Evolutionary conservation across 2,797 vertebrate species (phyloP), one percentile per base, ranked within the genome.

Genomic region (Lithobates sylvaticus): DNA sequence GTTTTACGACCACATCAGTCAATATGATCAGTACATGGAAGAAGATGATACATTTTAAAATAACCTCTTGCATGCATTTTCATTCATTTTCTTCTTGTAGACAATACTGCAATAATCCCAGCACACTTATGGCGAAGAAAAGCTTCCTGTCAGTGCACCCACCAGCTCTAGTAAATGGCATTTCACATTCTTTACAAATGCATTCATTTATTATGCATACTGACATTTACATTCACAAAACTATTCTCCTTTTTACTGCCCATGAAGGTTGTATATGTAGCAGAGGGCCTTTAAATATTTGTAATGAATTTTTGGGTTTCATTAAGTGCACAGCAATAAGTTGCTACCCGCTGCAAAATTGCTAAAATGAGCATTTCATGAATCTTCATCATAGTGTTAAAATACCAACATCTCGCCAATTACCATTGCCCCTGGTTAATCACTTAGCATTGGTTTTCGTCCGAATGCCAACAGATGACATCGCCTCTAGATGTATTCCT

Each of bases 401-500:
- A 79, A 67, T 68, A 47, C 76, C 76, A 74, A 29, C 54, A 27
- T 15, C 44, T 61, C 61, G 75, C 74, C 58, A 78, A 75, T 42
- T 47, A 72, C 80, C 29, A 44, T 7, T 82, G 42, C 68, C 85
- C 16, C 5, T 26, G 73, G 26, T 42, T n/a, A 47, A 44, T 82
- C 36, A 64, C 16, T 71, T 21, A 47, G 32, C 32, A 61, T 26
- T 82, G 32, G 5, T 26, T 77, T 44, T 69, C 26, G 15, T 82
- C 21, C 65, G 15, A 36, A 61, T 77, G 73, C 73, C 78, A 86
- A 34, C 39, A 34, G 8, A 76, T 42, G 47, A 76, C 47, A 77
- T 77, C 54, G 65, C 85, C 47, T 47, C 72, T 64, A 54, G 78
- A 75, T 69, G 72, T 82, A 42, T 50, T 81, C 70, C 75, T 61